Conservation (phyloP, 2,113 vertebrate species). For the Emydocephalus ijimae region DNA sequence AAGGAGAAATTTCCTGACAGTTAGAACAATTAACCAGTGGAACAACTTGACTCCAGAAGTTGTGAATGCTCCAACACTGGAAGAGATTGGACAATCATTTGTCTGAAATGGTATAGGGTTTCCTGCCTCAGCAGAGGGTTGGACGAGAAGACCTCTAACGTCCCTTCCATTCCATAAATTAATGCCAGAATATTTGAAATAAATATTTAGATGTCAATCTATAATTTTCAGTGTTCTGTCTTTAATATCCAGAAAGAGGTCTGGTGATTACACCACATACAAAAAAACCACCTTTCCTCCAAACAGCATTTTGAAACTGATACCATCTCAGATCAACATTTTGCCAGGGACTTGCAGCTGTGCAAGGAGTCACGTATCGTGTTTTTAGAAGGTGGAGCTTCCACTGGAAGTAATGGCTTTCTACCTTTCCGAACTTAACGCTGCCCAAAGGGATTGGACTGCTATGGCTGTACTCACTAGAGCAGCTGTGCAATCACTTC, state of each 20-base stretch:
- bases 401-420: neutral
- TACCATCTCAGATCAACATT: neutral
- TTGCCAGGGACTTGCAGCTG: neutral
- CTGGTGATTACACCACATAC: neutral
- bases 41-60: too few relatives aligned
- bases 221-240: neutral
- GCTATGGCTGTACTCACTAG: neutral
- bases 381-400: neutral
- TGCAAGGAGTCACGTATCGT: neutral
- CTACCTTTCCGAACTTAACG: neutral
- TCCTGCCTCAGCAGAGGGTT: too few relatives aligned
- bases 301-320: neutral
- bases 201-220: neutral
- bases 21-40: too few relatives aligned
- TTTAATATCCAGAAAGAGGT: neutral
- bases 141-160: too few relatives aligned
- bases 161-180: too few relatives aligned
- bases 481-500: too few relatives aligned
- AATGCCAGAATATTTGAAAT: neutral
- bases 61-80: too few relatives aligned
- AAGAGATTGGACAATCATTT: too few relatives aligned
- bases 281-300: neutral
- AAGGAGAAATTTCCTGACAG: too few relatives aligned
- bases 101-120: too few relatives aligned
- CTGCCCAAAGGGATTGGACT: neutral